Conservation (phyloP, 2,797 vertebrate genomes). For the Valencia hispanica region DNA sequence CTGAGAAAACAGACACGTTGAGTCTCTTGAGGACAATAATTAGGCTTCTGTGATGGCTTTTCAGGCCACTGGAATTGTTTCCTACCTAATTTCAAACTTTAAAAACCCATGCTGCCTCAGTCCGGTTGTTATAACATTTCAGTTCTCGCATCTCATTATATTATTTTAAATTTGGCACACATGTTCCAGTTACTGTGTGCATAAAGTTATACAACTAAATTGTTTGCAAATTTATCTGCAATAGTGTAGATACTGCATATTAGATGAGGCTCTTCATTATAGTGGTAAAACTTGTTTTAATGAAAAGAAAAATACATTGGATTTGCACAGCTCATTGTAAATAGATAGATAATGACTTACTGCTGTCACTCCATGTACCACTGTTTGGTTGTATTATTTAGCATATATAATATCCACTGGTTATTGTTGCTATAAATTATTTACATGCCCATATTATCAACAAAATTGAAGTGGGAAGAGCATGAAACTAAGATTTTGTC, state of each 20-base stretch:
- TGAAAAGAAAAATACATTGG: slow-evolving; percentile 39
- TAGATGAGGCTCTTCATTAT: slow-evolving; percentile 36
- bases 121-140: slow-evolving; percentile 57
- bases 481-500: slow-evolving; percentile 23
- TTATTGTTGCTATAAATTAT: slow-evolving; percentile 40
- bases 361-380: slow-evolving; percentile 41
- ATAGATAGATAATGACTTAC: slow-evolving; percentile 52
- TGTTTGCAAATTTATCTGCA: slow-evolving; percentile 38
- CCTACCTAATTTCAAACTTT: slow-evolving; percentile 48
- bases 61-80: slow-evolving; percentile 55
- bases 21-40: slow-evolving; percentile 53
- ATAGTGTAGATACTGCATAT: slow-evolving; percentile 10
- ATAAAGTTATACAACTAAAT: slow-evolving; percentile 21
- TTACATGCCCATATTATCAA: slow-evolving; percentile 15
- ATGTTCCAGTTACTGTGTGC: slow-evolving; percentile 10
- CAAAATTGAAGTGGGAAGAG: slow-evolving; percentile 24
- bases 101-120: slow-evolving; percentile 45
- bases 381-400: slow-evolving; percentile 55
- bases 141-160: slow-evolving; percentile 56
- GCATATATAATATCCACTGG: slow-evolving; percentile 34
- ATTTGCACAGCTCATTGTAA: slow-evolving; percentile 54
- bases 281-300: slow-evolving; percentile 28
- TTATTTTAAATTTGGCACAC: slow-evolving; percentile 49
- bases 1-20: slow-evolving; percentile 42
- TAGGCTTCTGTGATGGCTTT: slow-evolving; percentile 54